Percentiles rank a stretch among this genome's conserved stretches.
These are phyloP conservation scores for Phymatocera aterrima DNA, from an alignment of 2,888 invertebrate species.

Conservation along the genomic window DNA sequence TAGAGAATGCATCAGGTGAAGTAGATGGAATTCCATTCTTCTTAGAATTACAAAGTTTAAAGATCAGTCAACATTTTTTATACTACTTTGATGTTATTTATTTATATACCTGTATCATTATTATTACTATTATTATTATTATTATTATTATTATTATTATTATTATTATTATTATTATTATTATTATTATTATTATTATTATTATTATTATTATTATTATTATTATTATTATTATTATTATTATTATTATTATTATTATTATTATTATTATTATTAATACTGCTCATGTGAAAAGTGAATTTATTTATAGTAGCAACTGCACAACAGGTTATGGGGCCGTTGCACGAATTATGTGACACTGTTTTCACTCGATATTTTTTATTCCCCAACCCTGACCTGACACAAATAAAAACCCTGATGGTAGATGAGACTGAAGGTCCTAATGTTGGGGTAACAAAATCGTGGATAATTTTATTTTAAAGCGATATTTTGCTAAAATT, in stretches of 20 bases:
- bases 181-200: not conserved
- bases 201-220: not conserved
- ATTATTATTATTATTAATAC: not conserved
- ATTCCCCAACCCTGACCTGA: too few species aligned
- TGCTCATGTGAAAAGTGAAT: not conserved
- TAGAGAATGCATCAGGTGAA: not conserved
- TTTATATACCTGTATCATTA: not conserved
- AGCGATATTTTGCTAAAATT: too few species aligned
- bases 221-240: not conserved
- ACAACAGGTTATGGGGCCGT: too few species aligned
- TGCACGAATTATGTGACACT: too few species aligned
- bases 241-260: not conserved
- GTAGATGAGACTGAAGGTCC: too few species aligned
- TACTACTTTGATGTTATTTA: slow-evolving; percentile 7
- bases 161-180: not conserved
- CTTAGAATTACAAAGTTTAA: not conserved
- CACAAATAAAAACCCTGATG: too few species aligned
- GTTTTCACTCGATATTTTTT: too few species aligned
- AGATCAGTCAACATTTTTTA: not conserved
- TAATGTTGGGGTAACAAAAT: too few species aligned
- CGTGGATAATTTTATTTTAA: too few species aligned
- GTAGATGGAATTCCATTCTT: not conserved
- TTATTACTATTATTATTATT: not conserved
- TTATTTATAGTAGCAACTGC: not conserved
- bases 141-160: not conserved